A percentile compares a stretch with the other conserved stretches of the same genome.
These are phyloP conservation scores for Peromyscus melanophrys DNA, from an alignment of 2,797 vertebrate genomes.

Conservation along the genomic window DNA sequence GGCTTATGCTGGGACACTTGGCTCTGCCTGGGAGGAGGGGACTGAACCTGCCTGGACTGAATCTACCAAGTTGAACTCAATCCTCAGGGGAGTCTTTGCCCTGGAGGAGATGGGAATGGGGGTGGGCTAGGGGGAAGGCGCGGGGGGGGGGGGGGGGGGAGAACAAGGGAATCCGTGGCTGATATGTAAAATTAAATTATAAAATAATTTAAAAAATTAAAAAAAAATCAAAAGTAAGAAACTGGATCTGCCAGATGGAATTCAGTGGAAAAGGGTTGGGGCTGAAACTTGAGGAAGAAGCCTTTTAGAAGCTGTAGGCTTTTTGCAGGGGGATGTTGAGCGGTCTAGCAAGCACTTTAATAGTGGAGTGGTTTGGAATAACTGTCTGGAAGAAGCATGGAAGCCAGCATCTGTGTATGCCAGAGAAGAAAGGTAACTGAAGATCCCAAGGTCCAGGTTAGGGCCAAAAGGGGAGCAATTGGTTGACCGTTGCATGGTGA, in stretches of 20 bases:
- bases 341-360: constrained; percentile 45
- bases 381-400: neutral
- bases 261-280: neutral
- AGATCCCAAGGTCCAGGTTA: neutral
- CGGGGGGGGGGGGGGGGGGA: too few species aligned
- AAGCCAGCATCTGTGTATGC: neutral
- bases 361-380: neutral
- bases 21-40: too few species aligned
- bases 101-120: too few species aligned
- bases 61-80: too few species aligned
- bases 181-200: too few species aligned
- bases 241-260: neutral
- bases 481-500: neutral
- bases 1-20: too few species aligned
- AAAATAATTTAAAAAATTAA: too few species aligned
- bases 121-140: too few species aligned
- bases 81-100: too few species aligned
- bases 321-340: neutral
- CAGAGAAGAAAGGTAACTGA: constrained; percentile 33
- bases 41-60: too few species aligned
- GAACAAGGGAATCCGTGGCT: too few species aligned
- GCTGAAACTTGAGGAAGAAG: neutral
- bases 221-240: constrained; percentile 19
- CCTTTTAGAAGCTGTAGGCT: constrained; percentile 12
- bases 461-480: neutral